Evolutionary conservation across 2,888 invertebrate genomes (phyloP), one percentile per base, ranked within the genome.

Genomic region (Electrophaes corylata): DNA sequence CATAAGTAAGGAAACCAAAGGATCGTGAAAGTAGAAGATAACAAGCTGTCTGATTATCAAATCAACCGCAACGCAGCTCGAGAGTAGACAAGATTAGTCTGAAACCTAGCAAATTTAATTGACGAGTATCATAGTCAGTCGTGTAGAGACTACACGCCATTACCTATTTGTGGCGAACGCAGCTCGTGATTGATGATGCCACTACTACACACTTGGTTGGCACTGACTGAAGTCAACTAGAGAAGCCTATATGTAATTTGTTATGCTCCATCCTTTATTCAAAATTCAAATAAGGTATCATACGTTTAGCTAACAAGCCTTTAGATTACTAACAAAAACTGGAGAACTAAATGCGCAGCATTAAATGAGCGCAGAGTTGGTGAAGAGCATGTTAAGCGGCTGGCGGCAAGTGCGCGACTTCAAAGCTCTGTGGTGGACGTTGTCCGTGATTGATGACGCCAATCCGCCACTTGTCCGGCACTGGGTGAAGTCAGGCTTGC

Each of bases 371-470:
- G 70, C 67, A 58, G 73, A 75, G 76, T 77, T 71, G 76, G 79
- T 81, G 71, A 68, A 67, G 62, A 72, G 74, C 73, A 68, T 70
- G 70, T 72, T 71, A 69, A 66, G 65, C 61, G 66, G 70, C 66
- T 69, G 70, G 73, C 79, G 81, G 79, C 71, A 75, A 75, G 77
- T 74, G 72, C 70, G 75, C 67, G 75, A 66, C 79, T 80, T 84
- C 84, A 81, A 79, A 82, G 76, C 81, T 73, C 76, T 81, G 81
- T 74, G 75, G 75, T 74, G 73, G 79, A 78, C 79, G 79, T 75
- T 69, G 69, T 64, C 65, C 62, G 81, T 87, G 88, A 89, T 89
- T 88, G 88, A 89, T 89, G 87, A 84, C 74, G 82, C 78, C 86
- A 86, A 86, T 88, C 83, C 84, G 80, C 84, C 79, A 83, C 81